A percentile compares a stretch with the other conserved stretches of the same genome.
Evolutionary conservation across 1,140 invertebrate genomes (phyloP).

Genomic region (Drosophila navojoa): DNA sequence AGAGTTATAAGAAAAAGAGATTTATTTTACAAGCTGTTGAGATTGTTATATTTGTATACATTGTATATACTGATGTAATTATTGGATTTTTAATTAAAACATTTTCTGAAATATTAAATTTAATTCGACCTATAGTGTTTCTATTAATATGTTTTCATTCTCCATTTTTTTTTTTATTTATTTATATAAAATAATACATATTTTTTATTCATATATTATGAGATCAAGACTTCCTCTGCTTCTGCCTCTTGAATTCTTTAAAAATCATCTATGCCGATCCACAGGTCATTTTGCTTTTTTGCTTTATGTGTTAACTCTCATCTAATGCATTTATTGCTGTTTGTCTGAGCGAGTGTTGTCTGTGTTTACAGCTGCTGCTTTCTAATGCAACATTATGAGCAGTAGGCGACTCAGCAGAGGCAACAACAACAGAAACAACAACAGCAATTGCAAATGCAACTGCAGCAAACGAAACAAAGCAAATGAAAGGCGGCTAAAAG

Average conservation of each 20-base stretch:
- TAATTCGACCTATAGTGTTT: too few relatives aligned
- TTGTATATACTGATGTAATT: too few relatives aligned
- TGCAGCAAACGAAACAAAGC: constrained; percentile 34
- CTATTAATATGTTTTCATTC: too few relatives aligned
- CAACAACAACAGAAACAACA: constrained; percentile 19
- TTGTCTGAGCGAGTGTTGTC: constrained; percentile 22
- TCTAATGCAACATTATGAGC: constrained; percentile 43
- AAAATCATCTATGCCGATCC: background rate
- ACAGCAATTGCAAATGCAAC: constrained; percentile 17
- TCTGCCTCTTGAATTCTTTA: background rate
- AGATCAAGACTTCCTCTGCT: background rate
- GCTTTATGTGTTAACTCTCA: background rate
- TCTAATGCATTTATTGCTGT: constrained; percentile 11
- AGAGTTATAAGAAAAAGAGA: too few relatives aligned
- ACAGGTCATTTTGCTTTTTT: background rate
- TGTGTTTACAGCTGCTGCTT: constrained; percentile 33
- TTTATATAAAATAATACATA: too few relatives aligned
- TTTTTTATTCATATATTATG: too few relatives aligned
- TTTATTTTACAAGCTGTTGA: too few relatives aligned
- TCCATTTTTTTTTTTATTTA: too few relatives aligned
- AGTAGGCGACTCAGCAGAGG: constrained; percentile 28
- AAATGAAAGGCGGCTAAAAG: constrained; percentile 47
- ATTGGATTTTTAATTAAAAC: too few relatives aligned
- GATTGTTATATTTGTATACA: too few relatives aligned
- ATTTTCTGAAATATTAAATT: too few relatives aligned